phyloP scores from a whole-genome alignment of 2,797 vertebrate species.

The Eleutherodactylus coqui region DNA sequence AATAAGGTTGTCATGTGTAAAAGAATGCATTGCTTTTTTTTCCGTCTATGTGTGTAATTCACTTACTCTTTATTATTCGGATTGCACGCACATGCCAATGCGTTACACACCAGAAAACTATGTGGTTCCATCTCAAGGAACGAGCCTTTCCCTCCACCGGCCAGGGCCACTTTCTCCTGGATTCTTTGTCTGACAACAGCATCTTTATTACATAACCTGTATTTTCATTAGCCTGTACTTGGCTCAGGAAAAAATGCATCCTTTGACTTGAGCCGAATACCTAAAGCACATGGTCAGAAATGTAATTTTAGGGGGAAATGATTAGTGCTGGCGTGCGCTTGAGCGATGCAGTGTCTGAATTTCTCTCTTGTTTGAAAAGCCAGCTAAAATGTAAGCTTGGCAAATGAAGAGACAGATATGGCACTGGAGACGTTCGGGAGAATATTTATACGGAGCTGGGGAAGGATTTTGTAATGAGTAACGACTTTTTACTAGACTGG shows the following conservation, averaged over 20 bases:
- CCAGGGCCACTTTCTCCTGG: neutral
- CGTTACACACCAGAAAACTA: constrained; percentile 51
- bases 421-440: constrained; percentile 25
- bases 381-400: constrained; percentile 49
- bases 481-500: constrained; percentile 53
- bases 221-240: constrained; percentile 37
- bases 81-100: constrained; percentile 48
- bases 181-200: constrained; percentile 42
- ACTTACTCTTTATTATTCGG: constrained; percentile 50
- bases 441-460: constrained; percentile 50
- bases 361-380: constrained; percentile 43
- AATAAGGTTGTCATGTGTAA: constrained; percentile 35
- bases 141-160: neutral
- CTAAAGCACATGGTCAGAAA: constrained; percentile 38
- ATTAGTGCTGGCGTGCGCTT: constrained; percentile 14
- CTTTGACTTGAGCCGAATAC: constrained; percentile 20
- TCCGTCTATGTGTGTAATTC: constrained; percentile 43
- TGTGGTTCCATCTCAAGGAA: constrained; percentile 40
- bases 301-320: constrained; percentile 49
- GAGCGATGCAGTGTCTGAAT: constrained; percentile 29
- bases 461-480: constrained; percentile 51
- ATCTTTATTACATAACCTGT: constrained; percentile 49
- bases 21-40: constrained; percentile 41
- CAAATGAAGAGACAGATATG: constrained; percentile 55
- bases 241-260: constrained; percentile 38